A percentile compares a stretch with the other conserved stretches of the same genome.
phyloP scores from a whole-genome alignment of 2,888 invertebrate genomes.

The Geophilus truncorum region DNA sequence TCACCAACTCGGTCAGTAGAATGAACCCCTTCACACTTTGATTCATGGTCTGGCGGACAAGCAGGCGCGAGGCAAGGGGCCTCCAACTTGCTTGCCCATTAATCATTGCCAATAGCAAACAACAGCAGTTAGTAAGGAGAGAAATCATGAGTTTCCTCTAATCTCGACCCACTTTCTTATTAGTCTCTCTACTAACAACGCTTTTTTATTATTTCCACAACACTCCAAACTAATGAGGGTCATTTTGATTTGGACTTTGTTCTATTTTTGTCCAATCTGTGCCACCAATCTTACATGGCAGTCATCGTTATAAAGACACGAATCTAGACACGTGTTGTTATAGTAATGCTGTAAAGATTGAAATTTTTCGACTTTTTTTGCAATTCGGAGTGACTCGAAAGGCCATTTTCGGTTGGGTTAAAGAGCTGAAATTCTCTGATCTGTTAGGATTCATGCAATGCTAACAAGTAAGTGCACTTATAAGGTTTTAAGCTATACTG shows the following conservation, averaged over 20 bases:
- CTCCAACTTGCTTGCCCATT: slow-evolving; percentile 1
- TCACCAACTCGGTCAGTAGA: slow-evolving; percentile 4
- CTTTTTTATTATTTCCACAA: neutral
- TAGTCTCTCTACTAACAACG: neutral
- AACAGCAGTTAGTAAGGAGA: neutral
- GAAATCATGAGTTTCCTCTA: neutral
- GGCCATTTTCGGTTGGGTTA: too few relatives aligned
- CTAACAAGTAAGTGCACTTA: too few relatives aligned
- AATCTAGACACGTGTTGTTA: too few relatives aligned
- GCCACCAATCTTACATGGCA: too few relatives aligned
- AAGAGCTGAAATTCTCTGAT: too few relatives aligned
- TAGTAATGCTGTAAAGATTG: too few relatives aligned
- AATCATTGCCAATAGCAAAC: slow-evolving; percentile 20
- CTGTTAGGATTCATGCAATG: too few relatives aligned
- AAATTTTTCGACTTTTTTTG: too few relatives aligned
- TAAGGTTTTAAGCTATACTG: too few relatives aligned
- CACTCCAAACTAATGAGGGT: neutral
- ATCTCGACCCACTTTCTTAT: neutral
- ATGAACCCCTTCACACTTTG: slow-evolving; percentile 16
- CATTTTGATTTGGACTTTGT: neutral
- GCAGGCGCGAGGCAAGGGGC: neutral
- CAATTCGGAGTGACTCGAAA: too few relatives aligned
- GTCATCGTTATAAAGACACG: too few relatives aligned
- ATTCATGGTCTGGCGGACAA: slow-evolving; percentile 11
- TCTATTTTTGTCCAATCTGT: too few relatives aligned